Evolutionary conservation across 1,140 invertebrate genomes (phyloP).

Genomic region (Trialeurodes vaporariorum): DNA sequence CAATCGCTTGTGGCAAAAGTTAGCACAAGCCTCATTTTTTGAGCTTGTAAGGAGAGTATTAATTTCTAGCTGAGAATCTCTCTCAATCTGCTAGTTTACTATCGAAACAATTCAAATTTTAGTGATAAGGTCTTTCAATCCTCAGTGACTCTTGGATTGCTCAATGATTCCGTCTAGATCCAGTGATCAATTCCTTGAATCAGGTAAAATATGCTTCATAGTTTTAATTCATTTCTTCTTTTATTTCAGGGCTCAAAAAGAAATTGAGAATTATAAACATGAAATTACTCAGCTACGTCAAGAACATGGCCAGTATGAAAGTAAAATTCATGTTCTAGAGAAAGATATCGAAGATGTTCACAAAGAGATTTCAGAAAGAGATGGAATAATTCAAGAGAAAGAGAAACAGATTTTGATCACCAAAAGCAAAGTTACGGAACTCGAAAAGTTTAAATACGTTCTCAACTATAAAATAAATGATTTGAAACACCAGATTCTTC

Average conservation of each 20-base stretch:
- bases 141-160: no score
- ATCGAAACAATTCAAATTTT: no score
- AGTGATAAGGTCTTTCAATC: no score
- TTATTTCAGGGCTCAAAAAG: conserved; percentile 42
- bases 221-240: no score
- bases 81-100: no score
- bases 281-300: conserved; percentile 46
- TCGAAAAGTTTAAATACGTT: conserved; percentile 85
- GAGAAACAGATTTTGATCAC: conserved; percentile 73
- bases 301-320: conserved; percentile 54
- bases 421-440: conserved; percentile 70
- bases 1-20: no score
- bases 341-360: conserved; percentile 61
- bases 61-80: no score
- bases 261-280: conserved; percentile 58
- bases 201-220: no score
- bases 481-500: conserved; percentile 71
- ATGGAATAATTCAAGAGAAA: conserved; percentile 68
- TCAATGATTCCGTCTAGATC: no score
- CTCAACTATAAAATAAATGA: conserved; percentile 80
- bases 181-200: no score
- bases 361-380: conserved; percentile 63
- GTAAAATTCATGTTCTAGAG: conserved; percentile 54
- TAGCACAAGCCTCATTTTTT: no score
- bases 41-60: no score